Conservation (phyloP, 2,113 vertebrate genomes). For the Cebus imitator region DNA sequence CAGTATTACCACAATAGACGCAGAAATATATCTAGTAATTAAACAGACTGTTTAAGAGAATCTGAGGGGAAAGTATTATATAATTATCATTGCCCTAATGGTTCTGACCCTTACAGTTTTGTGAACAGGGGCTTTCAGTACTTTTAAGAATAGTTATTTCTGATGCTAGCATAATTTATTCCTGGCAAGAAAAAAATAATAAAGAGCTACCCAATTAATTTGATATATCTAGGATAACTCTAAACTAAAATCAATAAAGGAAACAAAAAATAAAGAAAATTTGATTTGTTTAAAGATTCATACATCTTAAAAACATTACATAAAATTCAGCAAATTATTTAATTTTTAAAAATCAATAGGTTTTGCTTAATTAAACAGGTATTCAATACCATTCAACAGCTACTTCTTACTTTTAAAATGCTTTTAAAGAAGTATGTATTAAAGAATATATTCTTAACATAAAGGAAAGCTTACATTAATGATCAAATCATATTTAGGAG, state of each 20-base stretch:
- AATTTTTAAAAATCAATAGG: not conserved
- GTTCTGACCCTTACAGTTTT: not conserved
- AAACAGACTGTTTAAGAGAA: not conserved
- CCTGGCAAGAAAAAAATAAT: not conserved
- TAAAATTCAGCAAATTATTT: not conserved
- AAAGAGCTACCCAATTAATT: not conserved
- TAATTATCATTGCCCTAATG: not conserved
- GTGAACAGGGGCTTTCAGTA: not conserved
- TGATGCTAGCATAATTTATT: not conserved
- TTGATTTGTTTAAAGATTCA: not conserved
- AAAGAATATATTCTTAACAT: not conserved
- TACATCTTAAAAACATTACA: not conserved
- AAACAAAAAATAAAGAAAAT: not conserved
- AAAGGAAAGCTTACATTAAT: not conserved
- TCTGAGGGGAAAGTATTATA: not conserved
- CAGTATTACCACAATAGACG: not conserved
- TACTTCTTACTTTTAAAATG: not conserved
- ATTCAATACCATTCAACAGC: not conserved
- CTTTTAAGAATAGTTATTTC: constrained; percentile 6
- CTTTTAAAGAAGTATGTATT: not conserved
- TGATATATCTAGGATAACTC: not conserved
- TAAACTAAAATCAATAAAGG: constrained; percentile 23
- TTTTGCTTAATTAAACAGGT: not conserved
- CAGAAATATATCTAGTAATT: not conserved
- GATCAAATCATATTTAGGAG: not conserved